phyloP scores from a whole-genome alignment of 2,797 vertebrate genomes.

The Diplodus sargus region DNA sequence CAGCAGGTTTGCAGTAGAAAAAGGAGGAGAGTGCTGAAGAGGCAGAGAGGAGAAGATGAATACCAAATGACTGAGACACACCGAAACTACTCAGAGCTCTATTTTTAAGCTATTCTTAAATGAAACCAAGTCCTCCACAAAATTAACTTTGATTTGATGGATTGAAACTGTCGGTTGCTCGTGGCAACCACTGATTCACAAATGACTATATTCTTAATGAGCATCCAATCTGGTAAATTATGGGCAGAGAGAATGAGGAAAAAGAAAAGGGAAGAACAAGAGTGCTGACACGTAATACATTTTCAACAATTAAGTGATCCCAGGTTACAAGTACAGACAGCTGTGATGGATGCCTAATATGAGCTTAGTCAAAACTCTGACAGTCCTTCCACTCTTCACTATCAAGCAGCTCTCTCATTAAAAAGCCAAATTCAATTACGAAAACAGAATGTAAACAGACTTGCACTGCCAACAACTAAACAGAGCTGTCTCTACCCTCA shows the following conservation, averaged over 20 bases:
- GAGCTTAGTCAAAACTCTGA: constrained; percentile 45
- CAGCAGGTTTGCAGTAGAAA: constrained; percentile 21
- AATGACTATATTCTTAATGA: constrained; percentile 60
- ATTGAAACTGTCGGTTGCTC: constrained; percentile 57
- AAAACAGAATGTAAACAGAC: constrained; percentile 56
- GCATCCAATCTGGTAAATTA: constrained; percentile 50
- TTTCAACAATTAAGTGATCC: constrained; percentile 48
- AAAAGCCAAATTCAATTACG: constrained; percentile 61
- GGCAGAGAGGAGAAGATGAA: constrained; percentile 18
- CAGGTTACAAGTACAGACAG: constrained; percentile 45
- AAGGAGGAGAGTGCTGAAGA: constrained; percentile 12
- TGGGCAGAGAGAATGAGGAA: constrained; percentile 19
- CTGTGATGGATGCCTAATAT: constrained; percentile 49
- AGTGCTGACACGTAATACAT: constrained; percentile 35
- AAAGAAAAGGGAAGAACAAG: constrained; percentile 26
- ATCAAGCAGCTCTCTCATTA: constrained; percentile 61
- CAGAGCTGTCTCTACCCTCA: not conserved
- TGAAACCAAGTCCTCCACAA: constrained; percentile 56
- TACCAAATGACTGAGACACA: constrained; percentile 39
- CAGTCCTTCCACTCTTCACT: constrained; percentile 1
- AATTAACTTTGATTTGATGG: constrained; percentile 65
- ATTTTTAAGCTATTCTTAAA: constrained; percentile 64
- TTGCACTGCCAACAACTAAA: constrained; percentile 32
- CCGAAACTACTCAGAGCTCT: constrained; percentile 39
- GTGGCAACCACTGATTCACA: constrained; percentile 61